These are phyloP conservation scores for Teleopsis dalmanni DNA, from an alignment of 1,140 invertebrate species.

Conservation along the genomic window DNA sequence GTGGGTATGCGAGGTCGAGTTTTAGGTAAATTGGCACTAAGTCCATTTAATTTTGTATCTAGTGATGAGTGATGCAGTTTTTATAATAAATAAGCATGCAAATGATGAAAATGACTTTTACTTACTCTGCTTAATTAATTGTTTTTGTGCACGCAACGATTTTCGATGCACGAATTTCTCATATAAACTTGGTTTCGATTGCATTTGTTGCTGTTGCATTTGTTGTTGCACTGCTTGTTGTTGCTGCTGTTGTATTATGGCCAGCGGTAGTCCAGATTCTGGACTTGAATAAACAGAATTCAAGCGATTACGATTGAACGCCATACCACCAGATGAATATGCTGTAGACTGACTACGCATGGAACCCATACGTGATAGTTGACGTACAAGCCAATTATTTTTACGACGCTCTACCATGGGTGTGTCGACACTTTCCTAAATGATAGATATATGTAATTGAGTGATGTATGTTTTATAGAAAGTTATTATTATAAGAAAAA, in stretches of 20 bases:
- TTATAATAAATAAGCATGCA: not conserved
- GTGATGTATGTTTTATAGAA: too few relatives aligned
- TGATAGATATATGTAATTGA: conserved; percentile 7
- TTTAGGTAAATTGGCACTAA: conserved; percentile 57
- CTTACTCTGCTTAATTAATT: conserved; percentile 58
- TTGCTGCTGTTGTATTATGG: conserved; percentile 39
- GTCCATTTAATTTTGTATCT: conserved; percentile 51
- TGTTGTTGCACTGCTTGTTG: conserved; percentile 32
- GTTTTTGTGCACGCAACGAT: conserved; percentile 59
- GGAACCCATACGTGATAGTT: conserved; percentile 74
- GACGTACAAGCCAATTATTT: conserved; percentile 78
- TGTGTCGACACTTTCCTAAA: conserved; percentile 78
- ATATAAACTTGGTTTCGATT: conserved; percentile 66
- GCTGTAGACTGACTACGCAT: conserved; percentile 73
- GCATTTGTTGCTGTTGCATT: conserved; percentile 27
- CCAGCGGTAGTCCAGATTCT: conserved; percentile 53
- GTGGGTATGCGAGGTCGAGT: conserved; percentile 76
- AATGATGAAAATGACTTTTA: not conserved
- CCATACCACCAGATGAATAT: conserved; percentile 69
- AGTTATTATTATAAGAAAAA: too few relatives aligned
- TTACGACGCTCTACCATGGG: conserved; percentile 75
- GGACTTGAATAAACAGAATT: conserved; percentile 72
- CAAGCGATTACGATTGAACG: conserved; percentile 63
- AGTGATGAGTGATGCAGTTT: not conserved
- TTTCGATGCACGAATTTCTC: conserved; percentile 72